phyloP scores from a whole-genome alignment of 2,113 vertebrate species.

The Anguilla rostrata region DNA sequence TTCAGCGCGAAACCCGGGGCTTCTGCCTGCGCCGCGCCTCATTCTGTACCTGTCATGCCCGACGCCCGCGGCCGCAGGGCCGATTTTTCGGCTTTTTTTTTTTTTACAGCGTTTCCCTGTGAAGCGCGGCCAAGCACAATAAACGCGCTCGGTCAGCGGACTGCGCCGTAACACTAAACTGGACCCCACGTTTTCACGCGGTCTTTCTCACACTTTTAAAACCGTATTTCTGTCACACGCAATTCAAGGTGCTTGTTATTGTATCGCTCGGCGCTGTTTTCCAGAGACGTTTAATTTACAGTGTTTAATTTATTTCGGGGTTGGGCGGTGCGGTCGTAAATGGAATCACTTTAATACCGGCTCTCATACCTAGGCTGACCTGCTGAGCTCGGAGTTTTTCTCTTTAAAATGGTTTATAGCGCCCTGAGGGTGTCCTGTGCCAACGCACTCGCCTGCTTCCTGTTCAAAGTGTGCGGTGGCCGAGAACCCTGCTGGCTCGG shows the following conservation, averaged over 20 bases:
- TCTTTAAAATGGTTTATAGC: conserved; percentile 15
- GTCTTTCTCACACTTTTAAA: background rate
- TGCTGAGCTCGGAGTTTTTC: background rate
- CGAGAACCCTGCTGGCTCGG: background rate
- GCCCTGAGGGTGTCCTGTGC: background rate
- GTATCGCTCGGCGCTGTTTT: conserved; percentile 7
- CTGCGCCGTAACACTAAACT: conserved; percentile 5
- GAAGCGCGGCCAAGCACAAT: conserved; percentile 1
- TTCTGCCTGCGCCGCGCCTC: background rate
- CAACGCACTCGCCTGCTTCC: background rate
- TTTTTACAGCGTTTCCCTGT: conserved; percentile 2
- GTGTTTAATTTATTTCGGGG: conserved; percentile 18
- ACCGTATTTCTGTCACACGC: conserved; percentile 14
- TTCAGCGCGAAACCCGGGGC: background rate
- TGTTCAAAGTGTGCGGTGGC: conserved; percentile 10
- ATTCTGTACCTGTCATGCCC: background rate
- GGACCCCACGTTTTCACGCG: background rate
- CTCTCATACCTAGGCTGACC: background rate
- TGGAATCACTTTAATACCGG: background rate
- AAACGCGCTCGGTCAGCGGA: background rate
- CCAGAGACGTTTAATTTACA: conserved; percentile 10
- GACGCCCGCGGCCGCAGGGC: background rate
- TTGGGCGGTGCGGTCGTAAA: background rate
- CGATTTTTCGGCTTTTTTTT: conserved; percentile 1
- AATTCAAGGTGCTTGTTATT: conserved; percentile 12